A percentile compares a stretch with the other conserved stretches of the same genome.
Conservation (phyloP, 2,113 vertebrate species). For the Narcine bancroftii region DNA sequence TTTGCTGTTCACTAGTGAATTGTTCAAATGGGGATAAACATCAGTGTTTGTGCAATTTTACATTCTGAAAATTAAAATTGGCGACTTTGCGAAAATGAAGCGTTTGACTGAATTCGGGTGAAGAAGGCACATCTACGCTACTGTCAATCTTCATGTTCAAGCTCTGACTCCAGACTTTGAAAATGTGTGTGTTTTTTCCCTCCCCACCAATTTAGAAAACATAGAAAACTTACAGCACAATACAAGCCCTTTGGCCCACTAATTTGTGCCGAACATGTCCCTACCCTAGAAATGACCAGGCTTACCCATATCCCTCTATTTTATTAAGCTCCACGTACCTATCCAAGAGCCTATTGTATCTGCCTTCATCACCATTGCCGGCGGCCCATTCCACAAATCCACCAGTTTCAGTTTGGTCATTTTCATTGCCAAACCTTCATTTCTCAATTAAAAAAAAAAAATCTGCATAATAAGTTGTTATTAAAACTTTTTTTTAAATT, state of each 20-base stretch:
- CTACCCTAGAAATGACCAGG: no score
- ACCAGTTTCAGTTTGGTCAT: neutral
- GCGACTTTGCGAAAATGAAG: neutral
- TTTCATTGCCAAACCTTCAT: neutral
- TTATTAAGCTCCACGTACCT: no score
- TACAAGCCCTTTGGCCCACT: no score
- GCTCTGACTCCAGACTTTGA: neutral
- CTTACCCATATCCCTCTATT: no score
- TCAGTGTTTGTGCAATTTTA: neutral
- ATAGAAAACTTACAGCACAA: no score
- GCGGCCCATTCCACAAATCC: no score
- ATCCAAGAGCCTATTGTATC: no score
- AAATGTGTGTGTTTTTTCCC: no score
- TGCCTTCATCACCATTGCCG: no score
- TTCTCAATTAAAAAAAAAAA: neutral
- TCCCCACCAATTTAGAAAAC: no score
- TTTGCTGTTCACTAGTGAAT: no score
- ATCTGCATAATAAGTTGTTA: neutral
- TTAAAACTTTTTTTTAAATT: neutral
- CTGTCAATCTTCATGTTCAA: neutral
- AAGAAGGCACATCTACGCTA: neutral
- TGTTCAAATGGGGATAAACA: neutral
- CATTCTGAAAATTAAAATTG: neutral
- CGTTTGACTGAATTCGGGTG: neutral
- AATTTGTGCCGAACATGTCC: no score